phyloP scores from a whole-genome alignment of 1,140 invertebrate species.

The Neocloeon triangulifer region DNA sequence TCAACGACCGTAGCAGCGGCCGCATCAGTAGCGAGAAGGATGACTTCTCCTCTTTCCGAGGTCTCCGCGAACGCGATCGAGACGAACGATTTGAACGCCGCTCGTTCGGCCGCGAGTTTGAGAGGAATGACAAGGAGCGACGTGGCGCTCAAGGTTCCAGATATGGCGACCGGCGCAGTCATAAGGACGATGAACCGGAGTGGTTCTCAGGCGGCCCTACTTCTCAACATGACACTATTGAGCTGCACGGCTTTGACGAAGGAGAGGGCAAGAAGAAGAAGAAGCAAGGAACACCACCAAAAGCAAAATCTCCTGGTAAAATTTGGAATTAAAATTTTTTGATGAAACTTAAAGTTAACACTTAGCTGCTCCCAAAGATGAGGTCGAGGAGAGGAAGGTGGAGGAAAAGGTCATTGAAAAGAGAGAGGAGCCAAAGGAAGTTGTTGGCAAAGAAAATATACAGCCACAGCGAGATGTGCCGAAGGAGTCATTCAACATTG shows the following conservation, averaged over 20 bases:
- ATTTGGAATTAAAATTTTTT: no score
- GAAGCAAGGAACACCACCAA: slow-evolving; percentile 7
- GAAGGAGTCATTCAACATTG: no score
- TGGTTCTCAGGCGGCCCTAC: slow-evolving; percentile 52
- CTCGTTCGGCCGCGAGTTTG: slow-evolving; percentile 26
- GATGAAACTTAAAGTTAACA: no score
- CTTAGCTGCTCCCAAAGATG: no score
- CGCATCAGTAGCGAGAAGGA: slow-evolving; percentile 11
- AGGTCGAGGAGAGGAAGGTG: no score
- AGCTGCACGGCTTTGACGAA: slow-evolving; percentile 75
- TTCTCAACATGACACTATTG: slow-evolving; percentile 80
- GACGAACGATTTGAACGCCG: slow-evolving; percentile 13
- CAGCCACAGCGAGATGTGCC: no score
- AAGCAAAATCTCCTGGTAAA: slow-evolving; percentile 11
- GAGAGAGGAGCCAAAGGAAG: no score
- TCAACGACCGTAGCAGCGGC: slow-evolving; percentile 11
- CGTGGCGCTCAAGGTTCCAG: no score
- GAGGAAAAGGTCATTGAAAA: not conserved
- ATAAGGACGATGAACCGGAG: slow-evolving; percentile 41
- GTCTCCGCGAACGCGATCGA: slow-evolving; percentile 8
- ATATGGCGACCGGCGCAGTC: no score
- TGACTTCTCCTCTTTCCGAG: slow-evolving; percentile 4
- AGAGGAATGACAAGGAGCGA: not conserved
- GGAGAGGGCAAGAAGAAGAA: slow-evolving; percentile 19
- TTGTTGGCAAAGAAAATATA: no score